Evolutionary conservation across 2,113 vertebrate genomes (phyloP), one percentile per base, ranked within the genome.

Genomic region (Dipodomys stephensi): DNA sequence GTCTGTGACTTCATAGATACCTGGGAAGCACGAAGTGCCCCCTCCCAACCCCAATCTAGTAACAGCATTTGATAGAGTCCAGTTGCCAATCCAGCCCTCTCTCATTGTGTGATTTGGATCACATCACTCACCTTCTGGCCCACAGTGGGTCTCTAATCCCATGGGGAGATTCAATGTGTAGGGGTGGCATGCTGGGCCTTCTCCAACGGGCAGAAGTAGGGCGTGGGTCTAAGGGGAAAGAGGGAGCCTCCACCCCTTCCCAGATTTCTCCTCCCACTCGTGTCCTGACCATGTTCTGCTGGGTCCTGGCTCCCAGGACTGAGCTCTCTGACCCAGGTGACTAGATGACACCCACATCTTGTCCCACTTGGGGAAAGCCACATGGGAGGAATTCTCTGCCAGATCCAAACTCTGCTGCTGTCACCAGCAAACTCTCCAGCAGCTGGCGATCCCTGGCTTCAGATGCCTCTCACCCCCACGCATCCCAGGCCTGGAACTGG

Each of bases 381-480:
- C 53, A 22, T 0, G 3, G 68, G 79, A 60, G 76, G 25, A 39
- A 7, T 30, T 71, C 62, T 74, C 53, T 35, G n/a, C 32, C 6
- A 9, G 35, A 20, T 11, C 79, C 30, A 27, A 81, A 30, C 27
- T 0, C 3, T 16, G 67, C n/a, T 6, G 28, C 35, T n/a, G 19
- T 78, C 74, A 28, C 65, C 30, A 19, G 81, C 3, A 1, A 19
- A 3, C 80, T 57, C 72, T 32, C 32, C 35, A 67, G n/a, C 74
- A 19, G 77, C 64, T 53, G 30, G 73, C 15, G 35, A 94, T 77
- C 67, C 60, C 93, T 68, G 35, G 49, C 78, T 77, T 49, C 74
- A 68, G 78, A 90, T 64, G 74, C 73, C 71, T 92, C 84, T 85
- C 78, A 83, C 69, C 92, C 68, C 84, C 44, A 19, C 87, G 18